phyloP scores from a whole-genome alignment of 2,888 invertebrate species.

The Odontomyia ornata region DNA sequence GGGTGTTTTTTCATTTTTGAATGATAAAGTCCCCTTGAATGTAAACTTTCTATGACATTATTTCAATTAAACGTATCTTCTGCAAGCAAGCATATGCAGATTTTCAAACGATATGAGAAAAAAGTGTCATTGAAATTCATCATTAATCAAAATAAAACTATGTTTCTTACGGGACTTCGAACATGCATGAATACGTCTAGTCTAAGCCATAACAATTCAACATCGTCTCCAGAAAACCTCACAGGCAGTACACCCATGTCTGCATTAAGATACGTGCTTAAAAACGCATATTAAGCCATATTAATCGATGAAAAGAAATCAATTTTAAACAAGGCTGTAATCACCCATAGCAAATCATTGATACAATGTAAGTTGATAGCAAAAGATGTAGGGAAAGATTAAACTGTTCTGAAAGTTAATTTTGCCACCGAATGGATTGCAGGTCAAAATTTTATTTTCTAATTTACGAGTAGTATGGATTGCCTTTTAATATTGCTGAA shows the following conservation, averaged over 20 bases:
- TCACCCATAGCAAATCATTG: neutral
- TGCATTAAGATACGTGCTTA: neutral
- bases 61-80: neutral
- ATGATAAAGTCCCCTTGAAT: too few relatives aligned
- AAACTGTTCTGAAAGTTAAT: too few relatives aligned
- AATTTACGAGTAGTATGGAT: neutral
- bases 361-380: neutral
- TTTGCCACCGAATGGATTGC: too few relatives aligned
- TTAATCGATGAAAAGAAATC: neutral
- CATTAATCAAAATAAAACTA: conserved; percentile 3
- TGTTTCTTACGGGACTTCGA: conserved; percentile 17
- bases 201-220: neutral
- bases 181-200: neutral
- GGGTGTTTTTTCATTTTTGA: too few relatives aligned
- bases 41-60: neutral
- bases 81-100: neutral
- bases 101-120: neutral
- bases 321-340: conserved; percentile 1
- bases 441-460: neutral
- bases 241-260: too few relatives aligned
- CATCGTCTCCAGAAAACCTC: too few relatives aligned
- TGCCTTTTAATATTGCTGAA: neutral
- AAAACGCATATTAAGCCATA: neutral
- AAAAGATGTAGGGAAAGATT: too few relatives aligned
- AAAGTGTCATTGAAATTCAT: neutral